Conservation (phyloP, 2,888 invertebrate species). For the Acrocera orbiculus region DNA sequence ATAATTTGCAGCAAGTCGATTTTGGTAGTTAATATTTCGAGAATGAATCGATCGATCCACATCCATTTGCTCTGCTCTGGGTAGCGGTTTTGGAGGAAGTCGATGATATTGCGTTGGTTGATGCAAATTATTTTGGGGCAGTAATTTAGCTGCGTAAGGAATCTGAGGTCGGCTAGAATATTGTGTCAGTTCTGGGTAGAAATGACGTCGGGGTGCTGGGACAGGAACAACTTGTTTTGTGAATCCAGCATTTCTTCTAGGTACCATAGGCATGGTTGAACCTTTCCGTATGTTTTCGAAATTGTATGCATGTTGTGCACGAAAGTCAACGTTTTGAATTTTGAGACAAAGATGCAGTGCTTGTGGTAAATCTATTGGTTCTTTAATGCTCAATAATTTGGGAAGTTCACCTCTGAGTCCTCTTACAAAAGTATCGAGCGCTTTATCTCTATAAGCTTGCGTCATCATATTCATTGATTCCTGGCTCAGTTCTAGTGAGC, state of each 20-base stretch:
- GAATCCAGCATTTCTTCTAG: not conserved
- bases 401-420: conserved; percentile 11
- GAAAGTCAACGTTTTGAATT: conserved; percentile 2
- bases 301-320: not conserved
- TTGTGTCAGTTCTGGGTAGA: conserved; percentile 2
- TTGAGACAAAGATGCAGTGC: conserved; percentile 1
- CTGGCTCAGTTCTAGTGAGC: conserved; percentile 10
- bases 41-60: conserved; percentile 7
- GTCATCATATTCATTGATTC: conserved; percentile 11
- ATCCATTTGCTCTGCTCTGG: conserved; percentile 10
- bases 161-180: not conserved
- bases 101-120: not conserved
- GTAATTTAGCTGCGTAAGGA: no score
- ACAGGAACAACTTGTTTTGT: not conserved
- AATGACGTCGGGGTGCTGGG: not conserved
- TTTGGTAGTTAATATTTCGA: conserved; percentile 9
- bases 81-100: conserved; percentile 8
- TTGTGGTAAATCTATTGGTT: conserved; percentile 2
- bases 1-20: not conserved
- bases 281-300: not conserved
- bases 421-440: conserved; percentile 13
- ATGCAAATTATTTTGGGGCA: not conserved
- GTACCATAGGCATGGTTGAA: not conserved
- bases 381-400: conserved; percentile 4
- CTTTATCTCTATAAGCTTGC: conserved; percentile 11